phyloP scores from a whole-genome alignment of 2,113 vertebrate genomes.

The Alosa alosa region DNA sequence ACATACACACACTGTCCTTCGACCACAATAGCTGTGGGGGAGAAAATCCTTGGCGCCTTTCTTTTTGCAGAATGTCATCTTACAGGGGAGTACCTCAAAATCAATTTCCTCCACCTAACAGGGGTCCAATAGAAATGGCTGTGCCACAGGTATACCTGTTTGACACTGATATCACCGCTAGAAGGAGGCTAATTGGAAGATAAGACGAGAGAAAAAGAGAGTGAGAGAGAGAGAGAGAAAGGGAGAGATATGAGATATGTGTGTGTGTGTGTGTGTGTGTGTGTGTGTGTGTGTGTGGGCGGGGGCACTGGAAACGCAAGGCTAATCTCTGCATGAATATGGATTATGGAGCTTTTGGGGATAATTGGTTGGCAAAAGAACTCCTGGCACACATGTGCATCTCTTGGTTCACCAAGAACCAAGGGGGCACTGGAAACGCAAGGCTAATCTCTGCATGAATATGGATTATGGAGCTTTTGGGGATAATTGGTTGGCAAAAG shows the following conservation, averaged over 20 bases:
- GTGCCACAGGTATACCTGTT: background rate
- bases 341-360: background rate
- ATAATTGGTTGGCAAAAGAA: background rate
- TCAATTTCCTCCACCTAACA: background rate
- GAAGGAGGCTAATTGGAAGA: background rate
- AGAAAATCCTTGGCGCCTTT: background rate
- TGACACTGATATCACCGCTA: background rate
- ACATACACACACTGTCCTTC: background rate
- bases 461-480: background rate
- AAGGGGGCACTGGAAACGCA: no score
- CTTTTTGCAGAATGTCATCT: background rate
- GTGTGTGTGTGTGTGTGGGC: constrained; percentile 1
- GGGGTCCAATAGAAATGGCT: background rate
- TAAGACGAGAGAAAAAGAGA: background rate
- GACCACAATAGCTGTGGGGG: background rate
- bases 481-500: background rate
- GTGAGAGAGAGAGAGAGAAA: background rate
- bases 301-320: no score
- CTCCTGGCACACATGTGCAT: background rate
- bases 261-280: background rate
- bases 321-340: constrained; percentile 18
- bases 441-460: constrained; percentile 9
- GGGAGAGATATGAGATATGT: background rate
- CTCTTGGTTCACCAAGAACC: background rate
- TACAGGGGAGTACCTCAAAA: background rate